phyloP scores from a whole-genome alignment of 2,888 invertebrate genomes.

The Sarcophaga rosellei region DNA sequence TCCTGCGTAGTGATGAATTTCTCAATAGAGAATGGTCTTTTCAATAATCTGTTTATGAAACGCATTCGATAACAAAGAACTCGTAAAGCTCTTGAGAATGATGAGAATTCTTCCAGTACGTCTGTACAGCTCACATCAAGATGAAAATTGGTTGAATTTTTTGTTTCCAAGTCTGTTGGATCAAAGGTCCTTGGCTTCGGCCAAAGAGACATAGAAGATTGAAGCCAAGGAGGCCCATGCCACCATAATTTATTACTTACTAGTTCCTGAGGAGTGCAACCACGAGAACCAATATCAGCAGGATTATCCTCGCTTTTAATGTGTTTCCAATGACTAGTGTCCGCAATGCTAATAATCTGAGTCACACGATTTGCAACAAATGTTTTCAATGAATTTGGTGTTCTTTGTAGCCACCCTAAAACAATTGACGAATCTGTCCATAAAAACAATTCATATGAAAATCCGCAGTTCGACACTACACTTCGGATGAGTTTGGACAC shows the following conservation, averaged over 20 bases:
- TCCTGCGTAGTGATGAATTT: not conserved
- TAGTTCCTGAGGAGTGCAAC: slow-evolving; percentile 3
- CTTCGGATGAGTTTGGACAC: not conserved
- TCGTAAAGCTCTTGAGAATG: not conserved
- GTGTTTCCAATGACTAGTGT: no score
- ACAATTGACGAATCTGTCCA: no score
- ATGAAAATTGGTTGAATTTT: not conserved
- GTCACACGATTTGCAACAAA: no score
- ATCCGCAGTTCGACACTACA: not conserved
- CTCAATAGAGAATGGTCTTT: no score
- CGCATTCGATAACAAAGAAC: slow-evolving; percentile 17
- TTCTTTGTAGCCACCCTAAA: no score
- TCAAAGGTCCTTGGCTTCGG: slow-evolving; percentile 33
- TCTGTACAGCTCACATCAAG: not conserved
- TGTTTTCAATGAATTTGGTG: no score
- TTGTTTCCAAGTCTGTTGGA: slow-evolving; percentile 19
- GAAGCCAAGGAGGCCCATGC: slow-evolving; percentile 40
- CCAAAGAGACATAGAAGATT: slow-evolving; percentile 1
- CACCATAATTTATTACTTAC: slow-evolving; percentile 16
- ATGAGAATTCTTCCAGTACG: slow-evolving; percentile 29
- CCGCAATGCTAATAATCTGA: no score
- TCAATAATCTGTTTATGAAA: not conserved
- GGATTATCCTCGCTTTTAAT: no score
- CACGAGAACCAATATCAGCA: slow-evolving; percentile 8
- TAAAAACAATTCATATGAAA: no score